A percentile compares a stretch with the other conserved stretches of the same genome.
phyloP scores from a whole-genome alignment of 2,888 invertebrate species.

The Ochropleura plecta region DNA sequence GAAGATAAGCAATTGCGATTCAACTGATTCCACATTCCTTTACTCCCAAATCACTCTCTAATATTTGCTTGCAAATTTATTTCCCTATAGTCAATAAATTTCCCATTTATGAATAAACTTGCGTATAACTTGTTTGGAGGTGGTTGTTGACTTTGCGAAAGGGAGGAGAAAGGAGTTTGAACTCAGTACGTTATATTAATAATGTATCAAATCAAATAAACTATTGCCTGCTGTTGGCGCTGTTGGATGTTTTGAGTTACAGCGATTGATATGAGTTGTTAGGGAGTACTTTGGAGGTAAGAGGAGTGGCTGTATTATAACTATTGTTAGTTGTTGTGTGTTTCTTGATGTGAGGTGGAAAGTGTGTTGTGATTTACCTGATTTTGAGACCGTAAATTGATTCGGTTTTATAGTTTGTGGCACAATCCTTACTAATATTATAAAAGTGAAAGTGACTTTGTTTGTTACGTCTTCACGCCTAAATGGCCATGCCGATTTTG shows the following conservation, averaged over 20 bases:
- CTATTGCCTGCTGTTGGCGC: constrained; percentile 55
- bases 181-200: constrained; percentile 60
- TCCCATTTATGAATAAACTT: constrained; percentile 66
- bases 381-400: not conserved
- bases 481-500: too few species aligned
- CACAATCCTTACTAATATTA: not conserved
- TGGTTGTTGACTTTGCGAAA: constrained; percentile 54
- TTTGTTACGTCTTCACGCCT: too few species aligned
- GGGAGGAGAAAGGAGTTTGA: constrained; percentile 37
- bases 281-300: constrained; percentile 42
- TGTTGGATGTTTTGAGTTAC: constrained; percentile 55
- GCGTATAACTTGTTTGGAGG: constrained; percentile 53
- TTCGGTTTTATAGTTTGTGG: not conserved
- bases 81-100: constrained; percentile 61
- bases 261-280: constrained; percentile 65
- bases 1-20: constrained; percentile 47
- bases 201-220: constrained; percentile 67
- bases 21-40: constrained; percentile 32
- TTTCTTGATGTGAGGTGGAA: not conserved
- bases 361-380: constrained; percentile 1
- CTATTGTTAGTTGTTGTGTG: constrained; percentile 1
- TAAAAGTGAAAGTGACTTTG: too few species aligned
- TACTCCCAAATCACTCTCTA: constrained; percentile 43
- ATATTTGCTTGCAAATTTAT: constrained; percentile 60
- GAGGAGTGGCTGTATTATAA: constrained; percentile 8